Conservation (phyloP, 2,888 invertebrate genomes). For the Morpho achilles region DNA sequence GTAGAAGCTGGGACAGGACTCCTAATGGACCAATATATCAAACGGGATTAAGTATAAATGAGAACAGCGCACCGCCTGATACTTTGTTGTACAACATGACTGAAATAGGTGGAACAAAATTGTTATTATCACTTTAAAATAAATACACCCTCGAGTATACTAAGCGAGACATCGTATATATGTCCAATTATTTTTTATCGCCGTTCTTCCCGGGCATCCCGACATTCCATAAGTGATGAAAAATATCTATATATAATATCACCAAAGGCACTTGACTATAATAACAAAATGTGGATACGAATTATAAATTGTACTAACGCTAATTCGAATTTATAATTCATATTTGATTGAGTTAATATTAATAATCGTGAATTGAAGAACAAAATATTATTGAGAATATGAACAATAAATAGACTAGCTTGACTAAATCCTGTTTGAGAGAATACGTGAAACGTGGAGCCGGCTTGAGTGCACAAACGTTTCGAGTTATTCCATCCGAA, state of each 20-base stretch:
- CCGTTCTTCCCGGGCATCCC: slow-evolving; percentile 1
- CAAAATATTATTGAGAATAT: slow-evolving; percentile 2
- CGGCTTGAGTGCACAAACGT: slow-evolving; percentile 47
- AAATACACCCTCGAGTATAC: slow-evolving; percentile 13
- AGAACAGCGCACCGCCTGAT: slow-evolving; percentile 58
- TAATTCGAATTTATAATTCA: too few species aligned
- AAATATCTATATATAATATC: too few species aligned
- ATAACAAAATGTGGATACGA: too few species aligned
- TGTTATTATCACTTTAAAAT: slow-evolving; percentile 37
- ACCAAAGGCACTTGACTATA: too few species aligned
- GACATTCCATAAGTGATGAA: too few species aligned
- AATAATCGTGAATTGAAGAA: background rate
- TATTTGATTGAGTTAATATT: too few species aligned
- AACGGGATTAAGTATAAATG: slow-evolving; percentile 73
- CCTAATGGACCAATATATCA: slow-evolving; percentile 74
- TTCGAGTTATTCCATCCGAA: slow-evolving; percentile 59
- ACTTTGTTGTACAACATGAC: slow-evolving; percentile 61
- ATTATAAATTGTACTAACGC: too few species aligned
- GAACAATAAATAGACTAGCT: slow-evolving; percentile 45
- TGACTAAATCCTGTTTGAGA: slow-evolving; percentile 59
- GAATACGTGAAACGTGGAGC: slow-evolving; percentile 35
- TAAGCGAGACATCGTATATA: slow-evolving; percentile 11
- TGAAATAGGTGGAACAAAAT: slow-evolving; percentile 48
- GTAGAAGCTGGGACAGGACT: slow-evolving; percentile 55
- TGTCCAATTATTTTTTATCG: slow-evolving; percentile 21